Conservation (phyloP, 1,140 invertebrate genomes). For the Drosophila repletoides region DNA sequence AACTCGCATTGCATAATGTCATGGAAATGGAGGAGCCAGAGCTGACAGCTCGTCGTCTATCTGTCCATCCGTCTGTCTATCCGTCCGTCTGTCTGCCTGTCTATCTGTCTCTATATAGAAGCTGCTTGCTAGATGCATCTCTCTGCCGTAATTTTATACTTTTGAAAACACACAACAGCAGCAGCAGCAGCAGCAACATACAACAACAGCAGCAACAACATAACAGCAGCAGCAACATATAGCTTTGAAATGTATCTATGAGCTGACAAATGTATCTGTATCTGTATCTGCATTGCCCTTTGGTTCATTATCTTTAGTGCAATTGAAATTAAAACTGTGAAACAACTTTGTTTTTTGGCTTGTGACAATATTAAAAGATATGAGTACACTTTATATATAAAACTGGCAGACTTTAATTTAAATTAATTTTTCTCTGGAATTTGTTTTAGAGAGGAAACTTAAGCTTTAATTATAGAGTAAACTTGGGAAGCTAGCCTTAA, state of each 20-base stretch:
- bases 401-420: background rate
- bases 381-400: constrained; percentile 12
- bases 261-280: constrained; percentile 37
- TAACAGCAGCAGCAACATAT: no score
- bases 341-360: background rate
- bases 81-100: background rate
- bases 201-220: background rate
- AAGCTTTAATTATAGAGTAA: no score
- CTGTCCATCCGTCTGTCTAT: background rate
- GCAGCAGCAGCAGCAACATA: background rate
- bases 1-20: constrained; percentile 69
- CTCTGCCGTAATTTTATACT: constrained; percentile 63
- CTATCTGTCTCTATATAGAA: background rate
- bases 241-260: constrained; percentile 37
- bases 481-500: no score
- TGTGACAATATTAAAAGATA: constrained; percentile 10
- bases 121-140: constrained; percentile 31
- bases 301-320: constrained; percentile 39
- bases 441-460: no score
- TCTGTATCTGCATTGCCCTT: constrained; percentile 33
- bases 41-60: background rate
- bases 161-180: constrained; percentile 21
- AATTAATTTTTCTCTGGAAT: background rate
- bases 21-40: constrained; percentile 16
- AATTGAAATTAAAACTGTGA: constrained; percentile 29